Conservation (phyloP, 1,140 invertebrate genomes). For the Mycetomoellerius zeteki region DNA sequence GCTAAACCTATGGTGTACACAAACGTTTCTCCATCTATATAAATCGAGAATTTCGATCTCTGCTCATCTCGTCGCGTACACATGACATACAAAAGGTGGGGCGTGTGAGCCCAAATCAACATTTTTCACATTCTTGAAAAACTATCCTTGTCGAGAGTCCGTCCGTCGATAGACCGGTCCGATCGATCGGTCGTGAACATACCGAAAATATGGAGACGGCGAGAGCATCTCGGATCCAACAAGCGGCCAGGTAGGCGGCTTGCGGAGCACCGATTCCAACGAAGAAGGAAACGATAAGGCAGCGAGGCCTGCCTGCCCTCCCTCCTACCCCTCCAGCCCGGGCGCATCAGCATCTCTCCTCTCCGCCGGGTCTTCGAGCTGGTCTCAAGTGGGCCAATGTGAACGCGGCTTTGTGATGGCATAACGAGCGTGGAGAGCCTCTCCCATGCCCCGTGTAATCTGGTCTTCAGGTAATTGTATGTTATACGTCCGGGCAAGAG, state of each 20-base stretch:
- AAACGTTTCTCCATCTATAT: not conserved
- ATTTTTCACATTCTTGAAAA: conserved; percentile 55
- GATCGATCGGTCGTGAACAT: conserved; percentile 40
- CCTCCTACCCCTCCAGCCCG: conserved; percentile 12
- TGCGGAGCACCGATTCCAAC: conserved; percentile 56
- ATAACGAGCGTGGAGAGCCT: conserved; percentile 78
- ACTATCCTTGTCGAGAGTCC: not conserved
- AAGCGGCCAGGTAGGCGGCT: conserved; percentile 51
- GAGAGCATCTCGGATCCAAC: conserved; percentile 41
- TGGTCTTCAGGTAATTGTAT: conserved; percentile 85
- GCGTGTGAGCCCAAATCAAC: not conserved
- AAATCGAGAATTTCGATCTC: conserved; percentile 22
- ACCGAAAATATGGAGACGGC: conserved; percentile 61
- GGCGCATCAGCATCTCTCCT: conserved; percentile 63
- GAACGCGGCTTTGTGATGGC: conserved; percentile 76
- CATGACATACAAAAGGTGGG: conserved; percentile 13
- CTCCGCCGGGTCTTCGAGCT: conserved; percentile 51
- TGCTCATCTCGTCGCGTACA: not conserved
- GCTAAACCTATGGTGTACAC: not conserved
- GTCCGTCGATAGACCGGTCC: conserved; percentile 34
- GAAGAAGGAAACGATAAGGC: conserved; percentile 69
- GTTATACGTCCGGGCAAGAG: conserved; percentile 81
- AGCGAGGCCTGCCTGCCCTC: not conserved
- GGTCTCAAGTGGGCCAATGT: conserved; percentile 77
- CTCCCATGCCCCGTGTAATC: conserved; percentile 84